Conservation (phyloP, 2,888 invertebrate genomes). For the Drosophila mimica region DNA sequence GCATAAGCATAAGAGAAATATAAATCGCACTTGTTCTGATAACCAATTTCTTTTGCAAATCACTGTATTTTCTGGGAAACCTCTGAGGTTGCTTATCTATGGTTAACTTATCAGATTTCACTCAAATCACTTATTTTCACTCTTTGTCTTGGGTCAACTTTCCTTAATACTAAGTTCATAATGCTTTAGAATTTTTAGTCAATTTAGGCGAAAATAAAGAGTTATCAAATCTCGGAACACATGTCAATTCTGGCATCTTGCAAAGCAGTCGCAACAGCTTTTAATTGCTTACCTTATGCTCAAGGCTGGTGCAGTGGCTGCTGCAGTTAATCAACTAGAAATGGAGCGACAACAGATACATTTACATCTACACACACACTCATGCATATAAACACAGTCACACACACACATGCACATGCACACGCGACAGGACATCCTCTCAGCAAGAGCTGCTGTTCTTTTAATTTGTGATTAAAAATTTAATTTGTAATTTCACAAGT, state of each 20-base stretch:
- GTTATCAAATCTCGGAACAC: not conserved
- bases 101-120: not conserved
- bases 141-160: not conserved
- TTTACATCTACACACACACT: slow-evolving; percentile 30
- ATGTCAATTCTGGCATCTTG: slow-evolving; percentile 1
- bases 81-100: not conserved
- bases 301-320: slow-evolving; percentile 28
- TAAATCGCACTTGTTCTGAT: slow-evolving; percentile 32
- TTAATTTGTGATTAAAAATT: slow-evolving; percentile 76
- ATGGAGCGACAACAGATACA: slow-evolving; percentile 58
- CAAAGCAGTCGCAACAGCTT: slow-evolving; percentile 12
- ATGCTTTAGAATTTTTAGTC: not conserved
- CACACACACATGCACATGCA: not conserved
- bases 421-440: slow-evolving; percentile 33
- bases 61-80: not conserved
- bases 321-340: slow-evolving; percentile 73
- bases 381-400: not conserved
- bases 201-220: not conserved
- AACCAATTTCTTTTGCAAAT: not conserved
- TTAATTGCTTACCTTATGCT: slow-evolving; percentile 37
- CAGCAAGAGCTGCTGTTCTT: slow-evolving; percentile 42
- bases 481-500: slow-evolving; percentile 79
- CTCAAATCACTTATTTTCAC: not conserved
- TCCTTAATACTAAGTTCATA: not conserved
- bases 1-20: slow-evolving; percentile 60